Evolutionary conservation across 2,888 invertebrate species (phyloP), one percentile per base, ranked within the genome.

Genomic region (Diaperis boleti): DNA sequence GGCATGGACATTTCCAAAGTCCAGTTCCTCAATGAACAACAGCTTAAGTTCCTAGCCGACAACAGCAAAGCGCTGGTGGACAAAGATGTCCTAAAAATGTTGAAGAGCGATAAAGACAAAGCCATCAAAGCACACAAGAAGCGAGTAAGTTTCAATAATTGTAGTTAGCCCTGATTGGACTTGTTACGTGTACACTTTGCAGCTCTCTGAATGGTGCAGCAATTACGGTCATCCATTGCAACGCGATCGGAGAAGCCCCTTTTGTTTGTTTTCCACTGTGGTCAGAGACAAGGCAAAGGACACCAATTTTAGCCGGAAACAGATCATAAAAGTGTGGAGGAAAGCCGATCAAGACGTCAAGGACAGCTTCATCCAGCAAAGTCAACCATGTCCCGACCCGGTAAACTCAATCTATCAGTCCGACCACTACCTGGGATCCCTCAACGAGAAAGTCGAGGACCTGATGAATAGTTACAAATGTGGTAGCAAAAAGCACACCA

Each of bases 1-100:
- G 95, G 95, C 0, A 84, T 95, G 70, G 98, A 99, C 76, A 91
- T 98, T 42, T 84, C 89, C 0, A 95, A 94, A 79, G 89, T 92
- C 0, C 92, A 93, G 70, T 98, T 93, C 79, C 84, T 99, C 8
- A 90, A 88, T 50, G 77, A 87, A 31, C 87, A 91, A 47, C 92
- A 92, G 73, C 83, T 95, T 26, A 83, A 86, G 11, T 95, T 98
- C 77, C 83, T 99, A 4, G 86, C 90, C n/a, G 87, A 91, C 20
- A 99, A 99, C 81, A 83, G 85, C 0, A 82, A 86, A 3, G 89
- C 88, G 0, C 86, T 93, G 20, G 72, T 89, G 0, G 82, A 88
- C 52, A 82, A 86, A 47, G 81, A 85, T 4, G 79, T 86, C 1
- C 71, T 92, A 1, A 81, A 87, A 47, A 80, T 81, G 52, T 81